Conservation (phyloP, 2,797 vertebrate species). For the Melanotaenia nigrans region DNA sequence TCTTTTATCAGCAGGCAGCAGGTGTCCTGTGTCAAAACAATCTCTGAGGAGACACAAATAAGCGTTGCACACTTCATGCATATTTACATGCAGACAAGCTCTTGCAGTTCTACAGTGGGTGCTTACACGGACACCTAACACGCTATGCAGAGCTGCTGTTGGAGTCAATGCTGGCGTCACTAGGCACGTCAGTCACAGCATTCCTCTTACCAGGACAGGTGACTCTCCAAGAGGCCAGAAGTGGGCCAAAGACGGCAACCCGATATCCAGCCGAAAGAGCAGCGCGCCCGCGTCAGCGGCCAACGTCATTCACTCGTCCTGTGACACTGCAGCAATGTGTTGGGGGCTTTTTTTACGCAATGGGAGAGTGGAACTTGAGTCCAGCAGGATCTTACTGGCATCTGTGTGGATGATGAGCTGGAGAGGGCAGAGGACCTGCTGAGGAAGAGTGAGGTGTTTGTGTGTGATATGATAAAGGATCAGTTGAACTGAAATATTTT, state of each 20-base stretch:
- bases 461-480: conserved; percentile 46
- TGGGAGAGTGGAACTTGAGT: conserved; percentile 83
- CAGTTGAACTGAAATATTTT: conserved; percentile 33
- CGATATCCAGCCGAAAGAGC: conserved; percentile 76
- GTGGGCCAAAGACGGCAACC: conserved; percentile 79
- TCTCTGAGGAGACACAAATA: conserved; percentile 68
- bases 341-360: conserved; percentile 83
- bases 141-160: conserved; percentile 71
- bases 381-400: conserved; percentile 77
- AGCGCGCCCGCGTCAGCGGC: conserved; percentile 71
- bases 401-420: conserved; percentile 69
- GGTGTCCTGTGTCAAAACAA: conserved; percentile 86
- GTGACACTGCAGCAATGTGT: conserved; percentile 87
- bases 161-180: conserved; percentile 78
- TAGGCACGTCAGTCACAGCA: conserved; percentile 77
- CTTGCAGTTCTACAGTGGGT: conserved; percentile 36
- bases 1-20: conserved; percentile 69
- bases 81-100: conserved; percentile 57
- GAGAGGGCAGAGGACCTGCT: conserved; percentile 56
- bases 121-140: conserved; percentile 68
- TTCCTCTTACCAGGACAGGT: conserved; percentile 79
- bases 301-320: conserved; percentile 83
- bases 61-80: conserved; percentile 56
- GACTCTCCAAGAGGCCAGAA: conserved; percentile 76
- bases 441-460: conserved; percentile 49